Conservation (phyloP, 2,888 invertebrate species). For the Pycnomerus fuliginosus region DNA sequence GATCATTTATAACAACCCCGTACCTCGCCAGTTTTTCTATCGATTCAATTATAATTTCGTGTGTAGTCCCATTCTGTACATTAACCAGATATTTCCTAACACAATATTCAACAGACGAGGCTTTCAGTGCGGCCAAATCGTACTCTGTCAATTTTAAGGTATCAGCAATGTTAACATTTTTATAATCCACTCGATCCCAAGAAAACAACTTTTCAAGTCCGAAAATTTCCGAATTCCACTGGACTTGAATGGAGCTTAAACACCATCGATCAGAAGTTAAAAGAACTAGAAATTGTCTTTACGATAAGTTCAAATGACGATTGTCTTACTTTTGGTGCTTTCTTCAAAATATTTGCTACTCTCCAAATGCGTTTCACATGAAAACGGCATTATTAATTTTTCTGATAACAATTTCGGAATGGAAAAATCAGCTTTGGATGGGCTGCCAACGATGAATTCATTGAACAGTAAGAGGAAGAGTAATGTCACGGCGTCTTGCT, state of each 20-base stretch:
- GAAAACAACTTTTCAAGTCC: slow-evolving; percentile 46
- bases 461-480: slow-evolving; percentile 56
- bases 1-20: slow-evolving; percentile 26
- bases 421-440: slow-evolving; percentile 49
- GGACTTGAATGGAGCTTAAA: slow-evolving; percentile 48
- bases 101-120: slow-evolving; percentile 57
- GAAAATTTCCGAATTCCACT: slow-evolving; percentile 52
- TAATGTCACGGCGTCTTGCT: slow-evolving; percentile 54
- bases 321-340: slow-evolving; percentile 33
- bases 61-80: slow-evolving; percentile 66
- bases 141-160: slow-evolving; percentile 44
- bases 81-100: slow-evolving; percentile 57
- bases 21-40: slow-evolving; percentile 61
- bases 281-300: slow-evolving; percentile 24
- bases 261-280: slow-evolving; percentile 44
- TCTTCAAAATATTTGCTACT: slow-evolving; percentile 50
- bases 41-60: slow-evolving; percentile 58
- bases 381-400: slow-evolving; percentile 55
- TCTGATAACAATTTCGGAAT: slow-evolving; percentile 53
- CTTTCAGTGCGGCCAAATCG: slow-evolving; percentile 57
- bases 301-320: slow-evolving; percentile 9
- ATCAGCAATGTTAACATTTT: slow-evolving; percentile 38
- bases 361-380: slow-evolving; percentile 54
- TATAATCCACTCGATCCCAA: slow-evolving; percentile 36
- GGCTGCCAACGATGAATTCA: slow-evolving; percentile 50